Base-by-base conservation (phyloP, 2,888 invertebrate species). In the Drepana falcataria region DNA sequence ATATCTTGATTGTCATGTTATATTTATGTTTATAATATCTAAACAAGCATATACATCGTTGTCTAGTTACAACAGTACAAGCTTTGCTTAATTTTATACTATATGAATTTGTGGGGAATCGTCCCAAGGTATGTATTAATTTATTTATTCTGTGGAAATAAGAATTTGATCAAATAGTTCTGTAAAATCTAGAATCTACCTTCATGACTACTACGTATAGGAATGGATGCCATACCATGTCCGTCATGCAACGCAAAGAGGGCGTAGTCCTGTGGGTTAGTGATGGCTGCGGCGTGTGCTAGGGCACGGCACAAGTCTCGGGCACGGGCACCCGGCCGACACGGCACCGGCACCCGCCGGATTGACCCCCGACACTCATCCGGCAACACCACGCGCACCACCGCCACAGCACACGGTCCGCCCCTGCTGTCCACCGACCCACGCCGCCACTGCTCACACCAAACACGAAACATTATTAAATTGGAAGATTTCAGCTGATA, bases 231-330 rank as follows among this genome's bases (percentile, higher is more conserved):
- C 75, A 77, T 83, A 97, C 97, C 97, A 93, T 97, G 96, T 68
- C 97, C 97, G 76, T 97, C 96, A 55, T 96, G 95, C 58, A 98
- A 90, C 63, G 97, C 95, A 78, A 96, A 98, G 55, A 99, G 93
- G 55, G 97, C 97, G 79, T 98, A 98, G 84, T 99, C 98, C 85
- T 98, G 98, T 33, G 98, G 97, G 87, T 98, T 99, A 56, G 98
- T 98, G 67, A 99, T 97, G 75, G 96, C 94, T 56, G 98, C 96
- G 77, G 98, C 98, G 80, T 98, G 98, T 21, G 98, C 98, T 55
- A 99, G 96, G 75, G 98, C 97, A 53, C 97, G 95, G 89, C 98
- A 97, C 54, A 99, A 95, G 86, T 98, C 98, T 53, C 95, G 93
- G 0, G 97, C 97, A 35, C 97, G 96, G 90, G 98, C 98, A 69